These are phyloP conservation scores for Parotocinclus haroldoi DNA, from an alignment of 2,797 vertebrate genomes.

Conservation along the genomic window DNA sequence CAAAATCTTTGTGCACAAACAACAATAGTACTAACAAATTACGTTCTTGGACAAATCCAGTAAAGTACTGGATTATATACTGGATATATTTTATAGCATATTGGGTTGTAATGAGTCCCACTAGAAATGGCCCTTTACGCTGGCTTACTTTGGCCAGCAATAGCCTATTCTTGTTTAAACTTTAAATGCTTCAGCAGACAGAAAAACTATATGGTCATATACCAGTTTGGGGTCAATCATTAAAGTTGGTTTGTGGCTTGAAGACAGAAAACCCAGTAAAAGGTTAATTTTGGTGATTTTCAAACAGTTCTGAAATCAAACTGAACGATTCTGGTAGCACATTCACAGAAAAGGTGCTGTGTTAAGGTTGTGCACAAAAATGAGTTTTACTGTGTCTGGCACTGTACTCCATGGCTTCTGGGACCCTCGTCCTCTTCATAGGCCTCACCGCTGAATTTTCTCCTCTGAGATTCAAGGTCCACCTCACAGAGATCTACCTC, in stretches of 20 bases:
- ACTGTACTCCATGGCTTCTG: slow-evolving; percentile 80
- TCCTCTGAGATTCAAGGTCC: slow-evolving; percentile 68
- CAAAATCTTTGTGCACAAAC: not conserved
- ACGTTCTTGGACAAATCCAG: not conserved
- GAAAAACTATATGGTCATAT: not conserved
- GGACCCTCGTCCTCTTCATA: slow-evolving; percentile 84
- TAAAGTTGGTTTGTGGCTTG: not conserved
- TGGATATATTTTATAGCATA: not conserved
- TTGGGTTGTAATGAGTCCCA: not conserved
- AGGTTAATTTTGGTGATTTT: no score
- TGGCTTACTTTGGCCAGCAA: not conserved
- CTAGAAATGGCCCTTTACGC: not conserved
- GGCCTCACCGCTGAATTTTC: slow-evolving; percentile 70
- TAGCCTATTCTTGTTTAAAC: not conserved
- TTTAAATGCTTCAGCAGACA: not conserved
- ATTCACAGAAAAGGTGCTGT: not conserved
- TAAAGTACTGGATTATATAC: no score
- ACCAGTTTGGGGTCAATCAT: not conserved
- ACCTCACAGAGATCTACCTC: slow-evolving; percentile 87
- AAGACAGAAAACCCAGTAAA: not conserved
- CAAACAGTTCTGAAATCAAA: not conserved
- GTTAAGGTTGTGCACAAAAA: not conserved
- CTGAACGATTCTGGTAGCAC: not conserved
- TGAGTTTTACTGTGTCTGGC: slow-evolving; percentile 80
- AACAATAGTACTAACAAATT: not conserved